These are phyloP conservation scores for Brachyhypopomus gauderio DNA, from an alignment of 2,113 vertebrate species.

Conservation along the genomic window DNA sequence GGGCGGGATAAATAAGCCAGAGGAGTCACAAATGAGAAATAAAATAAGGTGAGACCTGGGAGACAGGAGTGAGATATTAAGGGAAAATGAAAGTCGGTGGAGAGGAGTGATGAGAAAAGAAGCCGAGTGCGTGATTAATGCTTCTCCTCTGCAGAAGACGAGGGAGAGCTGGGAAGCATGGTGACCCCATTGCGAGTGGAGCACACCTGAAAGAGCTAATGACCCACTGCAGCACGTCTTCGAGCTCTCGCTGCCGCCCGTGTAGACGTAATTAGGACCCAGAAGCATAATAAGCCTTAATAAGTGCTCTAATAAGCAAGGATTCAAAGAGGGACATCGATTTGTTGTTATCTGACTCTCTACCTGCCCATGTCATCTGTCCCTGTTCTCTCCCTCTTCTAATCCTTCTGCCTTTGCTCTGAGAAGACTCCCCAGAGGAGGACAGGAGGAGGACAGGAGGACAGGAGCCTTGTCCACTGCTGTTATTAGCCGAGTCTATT, in stretches of 20 bases:
- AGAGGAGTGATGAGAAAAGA: neutral
- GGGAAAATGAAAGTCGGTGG: neutral
- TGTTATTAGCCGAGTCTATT: too few species aligned
- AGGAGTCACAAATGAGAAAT: conserved; percentile 14
- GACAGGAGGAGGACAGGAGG: neutral
- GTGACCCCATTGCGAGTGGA: conserved; percentile 3
- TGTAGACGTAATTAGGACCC: neutral
- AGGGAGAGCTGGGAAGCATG: conserved; percentile 32
- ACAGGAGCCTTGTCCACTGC: neutral
- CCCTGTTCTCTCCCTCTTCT: neutral
- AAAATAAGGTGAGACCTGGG: neutral
- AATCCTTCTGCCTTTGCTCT: neutral
- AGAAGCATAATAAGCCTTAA: neutral
- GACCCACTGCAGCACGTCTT: neutral
- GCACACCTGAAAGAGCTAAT: conserved; percentile 14
- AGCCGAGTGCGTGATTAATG: conserved; percentile 44
- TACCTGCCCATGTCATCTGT: neutral
- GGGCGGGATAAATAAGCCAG: conserved; percentile 18
- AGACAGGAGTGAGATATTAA: conserved; percentile 14
- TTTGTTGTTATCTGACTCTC: neutral
- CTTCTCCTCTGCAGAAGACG: conserved; percentile 10
- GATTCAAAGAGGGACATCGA: neutral
- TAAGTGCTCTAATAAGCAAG: neutral
- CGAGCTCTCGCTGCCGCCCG: too few species aligned
- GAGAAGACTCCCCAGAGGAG: neutral